A percentile compares a stretch with the other conserved stretches of the same genome.
phyloP scores from a whole-genome alignment of 2,888 invertebrate species.

The Elgonia sp. region DNA sequence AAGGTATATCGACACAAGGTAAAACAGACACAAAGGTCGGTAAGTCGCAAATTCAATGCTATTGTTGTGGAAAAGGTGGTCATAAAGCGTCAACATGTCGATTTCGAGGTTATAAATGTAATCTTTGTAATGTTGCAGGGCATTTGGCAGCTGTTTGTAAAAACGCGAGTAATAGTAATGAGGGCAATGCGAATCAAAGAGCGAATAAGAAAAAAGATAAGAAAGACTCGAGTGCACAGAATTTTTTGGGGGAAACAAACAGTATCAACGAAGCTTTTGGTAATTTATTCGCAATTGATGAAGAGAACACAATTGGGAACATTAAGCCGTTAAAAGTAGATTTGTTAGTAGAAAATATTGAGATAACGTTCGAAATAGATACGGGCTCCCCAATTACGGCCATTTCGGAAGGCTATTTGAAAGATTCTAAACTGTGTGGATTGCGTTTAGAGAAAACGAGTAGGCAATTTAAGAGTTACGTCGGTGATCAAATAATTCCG shows the following conservation, averaged over 20 bases:
- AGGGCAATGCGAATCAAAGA: neutral
- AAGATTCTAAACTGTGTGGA: constrained; percentile 14
- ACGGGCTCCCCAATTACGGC: constrained; percentile 67
- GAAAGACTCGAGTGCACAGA: neutral
- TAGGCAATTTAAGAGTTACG: constrained; percentile 45
- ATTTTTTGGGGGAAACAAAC: constrained; percentile 16
- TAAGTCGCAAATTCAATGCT: neutral
- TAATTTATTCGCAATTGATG: constrained; percentile 26
- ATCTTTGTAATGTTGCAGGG: neutral
- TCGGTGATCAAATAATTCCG: constrained; percentile 53
- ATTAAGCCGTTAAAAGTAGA: constrained; percentile 46
- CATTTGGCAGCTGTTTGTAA: constrained; percentile 10
- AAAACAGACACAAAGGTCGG: neutral
- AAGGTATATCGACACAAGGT: neutral
- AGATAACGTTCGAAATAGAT: constrained; percentile 52
- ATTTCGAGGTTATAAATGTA: neutral
- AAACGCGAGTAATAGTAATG: neutral
- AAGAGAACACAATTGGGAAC: constrained; percentile 21
- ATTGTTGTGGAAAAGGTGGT: constrained; percentile 2
- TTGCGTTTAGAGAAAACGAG: neutral
- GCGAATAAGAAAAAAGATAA: neutral
- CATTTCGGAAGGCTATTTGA: constrained; percentile 45
- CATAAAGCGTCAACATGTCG: neutral
- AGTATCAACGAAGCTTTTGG: constrained; percentile 21
- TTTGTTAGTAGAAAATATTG: constrained; percentile 19